phyloP scores from a whole-genome alignment of 1,140 invertebrate species.

The Drosophila melanica region DNA sequence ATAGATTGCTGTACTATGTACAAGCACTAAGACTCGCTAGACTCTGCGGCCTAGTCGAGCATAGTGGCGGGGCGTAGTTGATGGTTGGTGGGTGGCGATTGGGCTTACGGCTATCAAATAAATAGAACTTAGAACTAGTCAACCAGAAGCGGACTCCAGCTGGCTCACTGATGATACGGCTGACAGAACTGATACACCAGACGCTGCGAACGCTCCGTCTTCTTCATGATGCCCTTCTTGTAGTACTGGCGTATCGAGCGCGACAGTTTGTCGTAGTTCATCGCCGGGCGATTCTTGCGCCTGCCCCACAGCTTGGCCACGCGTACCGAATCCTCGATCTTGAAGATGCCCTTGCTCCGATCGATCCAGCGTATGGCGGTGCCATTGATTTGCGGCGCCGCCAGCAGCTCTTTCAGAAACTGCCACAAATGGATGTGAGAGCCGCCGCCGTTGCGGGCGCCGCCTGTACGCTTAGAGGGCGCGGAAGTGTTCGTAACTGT shows the following conservation, averaged over 20 bases:
- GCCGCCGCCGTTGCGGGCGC: conserved; percentile 86
- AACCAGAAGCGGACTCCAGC: conserved; percentile 11
- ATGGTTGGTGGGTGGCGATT: conserved; percentile 14
- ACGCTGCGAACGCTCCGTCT: conserved; percentile 98
- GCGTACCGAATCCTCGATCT: conserved; percentile 98
- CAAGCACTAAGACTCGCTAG: conserved; percentile 68
- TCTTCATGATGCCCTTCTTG: conserved; percentile 99
- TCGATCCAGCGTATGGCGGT: conserved; percentile 99
- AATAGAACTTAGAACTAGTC: conserved; percentile 56
- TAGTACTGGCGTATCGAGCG: conserved; percentile 99
- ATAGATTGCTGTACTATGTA: conserved; percentile 39
- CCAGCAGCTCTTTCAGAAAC: conserved; percentile 97
- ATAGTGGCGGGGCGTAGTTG: conserved; percentile 46
- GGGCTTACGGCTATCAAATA: conserved; percentile 54
- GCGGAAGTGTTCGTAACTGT: conserved; percentile 13
- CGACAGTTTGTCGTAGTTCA: conserved; percentile 99
- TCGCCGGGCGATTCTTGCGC: conserved; percentile 98
- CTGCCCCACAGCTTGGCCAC: conserved; percentile 98
- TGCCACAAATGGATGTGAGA: conserved; percentile 99
- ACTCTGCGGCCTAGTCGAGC: conserved; percentile 61
- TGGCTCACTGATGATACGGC: conserved; percentile 92
- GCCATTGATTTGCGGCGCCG: conserved; percentile 93
- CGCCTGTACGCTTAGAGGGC: conserved; percentile 52
- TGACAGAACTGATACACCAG: conserved; percentile 99
- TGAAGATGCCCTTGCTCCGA: conserved; percentile 97